Conservation (phyloP, 2,888 invertebrate species). For the Spilarctia lutea region DNA sequence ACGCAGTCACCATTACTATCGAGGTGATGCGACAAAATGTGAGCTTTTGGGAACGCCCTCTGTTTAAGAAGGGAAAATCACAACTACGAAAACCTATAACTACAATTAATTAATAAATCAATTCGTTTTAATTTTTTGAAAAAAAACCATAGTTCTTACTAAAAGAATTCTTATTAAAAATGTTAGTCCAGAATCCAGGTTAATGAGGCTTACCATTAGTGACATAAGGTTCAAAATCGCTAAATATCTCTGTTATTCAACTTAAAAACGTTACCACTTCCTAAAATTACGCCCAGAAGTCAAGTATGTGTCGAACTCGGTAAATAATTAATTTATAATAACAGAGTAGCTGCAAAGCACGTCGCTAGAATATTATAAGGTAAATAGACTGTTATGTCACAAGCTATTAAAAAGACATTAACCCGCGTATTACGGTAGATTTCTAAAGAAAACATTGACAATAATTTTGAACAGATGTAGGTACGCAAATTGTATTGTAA, state of each 20-base stretch:
- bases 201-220: background rate
- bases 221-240: background rate
- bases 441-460: slow-evolving; percentile 40
- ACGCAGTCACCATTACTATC: too few relatives aligned
- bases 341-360: slow-evolving; percentile 18
- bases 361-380: slow-evolving; percentile 17
- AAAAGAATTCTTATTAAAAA: background rate
- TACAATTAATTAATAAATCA: background rate
- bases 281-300: background rate
- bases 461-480: slow-evolving; percentile 23
- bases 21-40: too few relatives aligned
- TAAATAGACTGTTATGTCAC: slow-evolving; percentile 34
- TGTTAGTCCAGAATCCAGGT: background rate
- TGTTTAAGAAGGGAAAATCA: background rate
- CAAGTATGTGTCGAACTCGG: background rate
- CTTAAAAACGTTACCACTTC: background rate
- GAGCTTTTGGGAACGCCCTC: too few relatives aligned
- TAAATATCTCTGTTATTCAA: background rate
- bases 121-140: background rate
- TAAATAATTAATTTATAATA: background rate
- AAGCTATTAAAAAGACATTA: slow-evolving; percentile 38
- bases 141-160: background rate
- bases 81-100: background rate
- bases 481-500: background rate
- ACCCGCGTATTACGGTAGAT: slow-evolving; percentile 30